Conservation (phyloP, 1,140 invertebrate genomes). For the Pissodes strobi region DNA sequence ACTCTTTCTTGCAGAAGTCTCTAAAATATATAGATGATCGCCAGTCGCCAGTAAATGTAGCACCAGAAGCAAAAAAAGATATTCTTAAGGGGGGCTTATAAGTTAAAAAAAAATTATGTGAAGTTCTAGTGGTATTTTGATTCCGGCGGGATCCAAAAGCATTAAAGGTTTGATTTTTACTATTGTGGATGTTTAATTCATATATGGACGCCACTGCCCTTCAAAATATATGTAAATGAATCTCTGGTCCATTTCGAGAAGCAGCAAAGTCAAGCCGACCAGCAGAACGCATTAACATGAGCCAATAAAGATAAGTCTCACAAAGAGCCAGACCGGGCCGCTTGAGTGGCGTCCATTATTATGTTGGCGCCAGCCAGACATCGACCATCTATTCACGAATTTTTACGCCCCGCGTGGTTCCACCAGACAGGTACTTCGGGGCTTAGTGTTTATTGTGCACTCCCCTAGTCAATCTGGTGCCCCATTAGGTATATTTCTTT, state of each 20-base stretch:
- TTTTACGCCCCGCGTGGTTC: slow-evolving; percentile 27
- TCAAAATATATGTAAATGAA: slow-evolving; percentile 3
- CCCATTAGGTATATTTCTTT: slow-evolving; percentile 24
- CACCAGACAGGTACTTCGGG: slow-evolving; percentile 29
- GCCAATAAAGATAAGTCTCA: slow-evolving; percentile 36
- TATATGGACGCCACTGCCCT: neutral
- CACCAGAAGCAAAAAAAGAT: too few relatives aligned
- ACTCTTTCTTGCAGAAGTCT: too few relatives aligned
- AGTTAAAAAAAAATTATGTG: too few relatives aligned
- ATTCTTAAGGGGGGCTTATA: too few relatives aligned
- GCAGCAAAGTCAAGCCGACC: slow-evolving; percentile 23
- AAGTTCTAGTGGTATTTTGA: too few relatives aligned
- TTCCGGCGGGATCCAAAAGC: too few relatives aligned
- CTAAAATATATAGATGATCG: too few relatives aligned
- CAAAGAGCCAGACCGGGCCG: slow-evolving; percentile 19
- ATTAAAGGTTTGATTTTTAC: too few relatives aligned
- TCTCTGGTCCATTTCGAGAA: slow-evolving; percentile 11
- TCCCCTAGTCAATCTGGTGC: slow-evolving; percentile 16
- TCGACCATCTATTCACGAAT: slow-evolving; percentile 30
- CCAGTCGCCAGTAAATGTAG: too few relatives aligned
- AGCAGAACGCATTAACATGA: slow-evolving; percentile 25
- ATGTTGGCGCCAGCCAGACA: slow-evolving; percentile 29
- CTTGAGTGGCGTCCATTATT: slow-evolving; percentile 30
- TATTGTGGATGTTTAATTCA: too few relatives aligned
- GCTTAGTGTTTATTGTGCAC: slow-evolving; percentile 30